phyloP scores from a whole-genome alignment of 2,888 invertebrate species.

The Latrodectus elegans region DNA sequence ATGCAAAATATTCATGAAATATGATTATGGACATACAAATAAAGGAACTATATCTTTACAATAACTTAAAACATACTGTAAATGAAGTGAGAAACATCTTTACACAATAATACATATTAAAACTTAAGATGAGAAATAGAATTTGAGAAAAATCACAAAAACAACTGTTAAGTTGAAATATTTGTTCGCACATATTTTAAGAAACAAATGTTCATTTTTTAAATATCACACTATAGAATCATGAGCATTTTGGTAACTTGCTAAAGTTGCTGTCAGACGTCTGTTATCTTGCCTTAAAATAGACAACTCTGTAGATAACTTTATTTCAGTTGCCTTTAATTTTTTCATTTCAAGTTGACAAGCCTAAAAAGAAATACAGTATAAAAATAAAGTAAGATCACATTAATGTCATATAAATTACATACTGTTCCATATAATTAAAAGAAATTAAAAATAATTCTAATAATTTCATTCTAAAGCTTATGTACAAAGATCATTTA shows the following conservation, averaged over 20 bases:
- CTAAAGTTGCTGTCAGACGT: constrained; percentile 29
- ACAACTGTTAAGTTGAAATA: no score
- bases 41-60: not conserved
- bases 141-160: no score
- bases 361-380: constrained; percentile 79
- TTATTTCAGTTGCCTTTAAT: constrained; percentile 90
- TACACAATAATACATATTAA: constrained; percentile 10
- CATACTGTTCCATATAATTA: no score
- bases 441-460: no score
- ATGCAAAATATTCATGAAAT: no score
- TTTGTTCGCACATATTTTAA: no score
- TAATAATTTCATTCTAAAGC: no score
- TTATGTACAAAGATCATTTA: no score
- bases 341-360: constrained; percentile 96
- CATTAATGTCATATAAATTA: no score
- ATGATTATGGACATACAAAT: no score
- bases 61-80: constrained; percentile 27
- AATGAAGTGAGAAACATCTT: constrained; percentile 9
- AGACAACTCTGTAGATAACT: constrained; percentile 88
- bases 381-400: no score
- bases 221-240: constrained; percentile 42
- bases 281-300: constrained; percentile 87
- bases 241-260: constrained; percentile 43
- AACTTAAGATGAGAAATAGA: constrained; percentile 1
- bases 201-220: not conserved